Evolutionary conservation across 2,113 vertebrate species (phyloP).

Genomic region (Notothenia rossii): DNA sequence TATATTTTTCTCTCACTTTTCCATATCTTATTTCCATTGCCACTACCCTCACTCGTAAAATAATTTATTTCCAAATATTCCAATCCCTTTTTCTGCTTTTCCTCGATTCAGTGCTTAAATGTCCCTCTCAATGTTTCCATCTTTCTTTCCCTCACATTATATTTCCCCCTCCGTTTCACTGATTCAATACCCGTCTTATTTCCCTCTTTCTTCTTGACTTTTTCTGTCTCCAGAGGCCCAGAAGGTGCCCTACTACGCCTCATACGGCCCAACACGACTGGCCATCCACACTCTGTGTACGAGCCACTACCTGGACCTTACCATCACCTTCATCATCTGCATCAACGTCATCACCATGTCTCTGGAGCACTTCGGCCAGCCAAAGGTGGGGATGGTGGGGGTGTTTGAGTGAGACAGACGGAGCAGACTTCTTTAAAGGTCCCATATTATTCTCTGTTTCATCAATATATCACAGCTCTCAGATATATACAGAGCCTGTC

Average conservation of each 20-base stretch:
- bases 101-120: too few relatives aligned
- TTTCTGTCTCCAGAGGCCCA: slow-evolving; percentile 88
- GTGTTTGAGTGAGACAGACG: not conserved
- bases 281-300: slow-evolving; percentile 98
- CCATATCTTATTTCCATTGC: not conserved
- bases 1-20: not conserved
- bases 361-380: slow-evolving; percentile 97
- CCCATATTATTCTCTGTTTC: too few relatives aligned
- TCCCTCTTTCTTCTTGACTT: not conserved
- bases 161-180: too few relatives aligned
- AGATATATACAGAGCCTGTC: too few relatives aligned
- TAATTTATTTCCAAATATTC: not conserved
- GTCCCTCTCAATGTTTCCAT: not conserved
- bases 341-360: slow-evolving; percentile 99
- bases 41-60: not conserved
- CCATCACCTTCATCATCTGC: slow-evolving; percentile 99
- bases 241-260: slow-evolving; percentile 94
- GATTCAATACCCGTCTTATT: too few relatives aligned
- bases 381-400: slow-evolving; percentile 81
- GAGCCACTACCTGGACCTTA: slow-evolving; percentile 98
- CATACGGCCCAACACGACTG: slow-evolving; percentile 91
- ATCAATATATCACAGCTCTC: too few relatives aligned
- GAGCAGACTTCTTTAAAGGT: not conserved
- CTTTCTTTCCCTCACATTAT: too few relatives aligned
- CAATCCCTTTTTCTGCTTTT: not conserved